Percentiles rank a stretch among this genome's conserved stretches.
Evolutionary conservation across 2,113 vertebrate genomes (phyloP).

Genomic region (Trochalopteron elliotii): DNA sequence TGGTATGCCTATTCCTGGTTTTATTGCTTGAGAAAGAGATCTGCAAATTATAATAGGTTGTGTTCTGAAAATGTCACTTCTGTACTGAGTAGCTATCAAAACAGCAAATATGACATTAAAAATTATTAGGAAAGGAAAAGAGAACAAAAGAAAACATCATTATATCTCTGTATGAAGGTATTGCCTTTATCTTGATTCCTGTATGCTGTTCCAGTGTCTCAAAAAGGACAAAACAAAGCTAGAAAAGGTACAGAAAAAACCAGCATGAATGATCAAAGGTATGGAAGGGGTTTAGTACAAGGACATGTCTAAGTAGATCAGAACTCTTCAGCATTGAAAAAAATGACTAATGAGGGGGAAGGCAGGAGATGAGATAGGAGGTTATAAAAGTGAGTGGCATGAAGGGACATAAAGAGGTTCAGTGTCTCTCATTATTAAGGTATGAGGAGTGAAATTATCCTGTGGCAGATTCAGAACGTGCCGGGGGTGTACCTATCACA

Average conservation of each 20-base stretch:
- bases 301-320: neutral
- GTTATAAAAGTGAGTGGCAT: neutral
- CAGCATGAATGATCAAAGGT: conserved; percentile 34
- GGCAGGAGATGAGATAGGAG: neutral
- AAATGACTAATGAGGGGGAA: neutral
- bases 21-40: neutral
- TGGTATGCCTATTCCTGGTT: neutral
- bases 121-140: conserved; percentile 16
- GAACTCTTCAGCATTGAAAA: neutral
- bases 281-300: neutral
- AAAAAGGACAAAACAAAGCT: conserved; percentile 27
- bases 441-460: neutral
- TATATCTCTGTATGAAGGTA: neutral
- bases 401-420: neutral
- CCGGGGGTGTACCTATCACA: neutral
- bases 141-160: conserved; percentile 27
- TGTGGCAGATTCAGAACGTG: neutral
- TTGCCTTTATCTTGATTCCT: conserved; percentile 29
- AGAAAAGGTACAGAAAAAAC: neutral
- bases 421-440: neutral
- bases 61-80: conserved; percentile 45
- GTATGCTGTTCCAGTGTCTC: neutral
- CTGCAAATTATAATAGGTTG: neutral
- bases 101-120: conserved; percentile 35
- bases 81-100: neutral